These are phyloP conservation scores for Porites divaricata DNA, from an alignment of 92 coral and sea anemone species.

Conservation along the genomic window DNA sequence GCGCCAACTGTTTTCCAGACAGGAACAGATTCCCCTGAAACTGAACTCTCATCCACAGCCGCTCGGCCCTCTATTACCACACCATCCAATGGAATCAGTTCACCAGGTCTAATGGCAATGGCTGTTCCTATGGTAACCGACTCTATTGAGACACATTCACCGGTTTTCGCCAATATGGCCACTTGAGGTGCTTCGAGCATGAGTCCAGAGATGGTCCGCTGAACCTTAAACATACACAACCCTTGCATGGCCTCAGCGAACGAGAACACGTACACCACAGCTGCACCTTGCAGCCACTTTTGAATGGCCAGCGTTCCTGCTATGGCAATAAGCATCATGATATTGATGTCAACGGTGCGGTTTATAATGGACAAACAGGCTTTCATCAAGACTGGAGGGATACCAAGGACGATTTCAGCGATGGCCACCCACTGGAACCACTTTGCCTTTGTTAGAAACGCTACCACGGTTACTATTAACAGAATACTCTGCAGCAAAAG, in stretches of 20 bases:
- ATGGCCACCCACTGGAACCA: constrained; percentile 96
- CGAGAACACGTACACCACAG: constrained; percentile 93
- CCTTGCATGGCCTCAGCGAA: constrained; percentile 85
- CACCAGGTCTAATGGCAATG: constrained; percentile 96
- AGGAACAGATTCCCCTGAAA: constrained; percentile 95
- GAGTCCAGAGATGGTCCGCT: constrained; percentile 91
- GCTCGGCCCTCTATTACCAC: constrained; percentile 90
- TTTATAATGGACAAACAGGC: constrained; percentile 73
- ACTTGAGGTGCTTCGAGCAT: constrained; percentile 93
- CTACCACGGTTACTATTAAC: constrained; percentile 66
- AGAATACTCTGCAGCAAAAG: constrained; percentile 78
- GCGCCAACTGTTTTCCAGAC: constrained; percentile 87
- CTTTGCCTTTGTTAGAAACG: constrained; percentile 47
- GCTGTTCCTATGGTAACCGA: constrained; percentile 81
- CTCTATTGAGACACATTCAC: constrained; percentile 86
- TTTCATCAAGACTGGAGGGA: constrained; percentile 76
- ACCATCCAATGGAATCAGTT: constrained; percentile 95
- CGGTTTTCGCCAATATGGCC: constrained; percentile 90
- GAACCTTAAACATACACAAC: constrained; percentile 87
- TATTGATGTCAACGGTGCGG: constrained; percentile 77
- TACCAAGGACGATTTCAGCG: constrained; percentile 88
- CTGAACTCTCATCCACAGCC: constrained; percentile 94
- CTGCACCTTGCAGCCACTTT: constrained; percentile 97
- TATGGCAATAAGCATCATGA: constrained; percentile 89
- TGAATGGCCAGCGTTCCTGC: constrained; percentile 86